phyloP scores from a whole-genome alignment of 2,797 vertebrate genomes.

The Moxostoma hubbsi region DNA sequence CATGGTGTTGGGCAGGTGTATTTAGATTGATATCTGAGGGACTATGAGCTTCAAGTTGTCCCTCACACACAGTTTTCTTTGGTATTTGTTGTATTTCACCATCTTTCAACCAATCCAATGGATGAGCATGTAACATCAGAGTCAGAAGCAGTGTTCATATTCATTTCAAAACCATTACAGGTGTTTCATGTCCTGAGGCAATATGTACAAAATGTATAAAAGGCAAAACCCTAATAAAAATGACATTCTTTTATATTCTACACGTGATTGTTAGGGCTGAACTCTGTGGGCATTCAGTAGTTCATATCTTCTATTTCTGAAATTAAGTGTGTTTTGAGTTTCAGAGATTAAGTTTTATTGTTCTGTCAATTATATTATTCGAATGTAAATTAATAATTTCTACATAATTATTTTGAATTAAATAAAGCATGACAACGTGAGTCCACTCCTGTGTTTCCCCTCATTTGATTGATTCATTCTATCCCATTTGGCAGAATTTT shows the following conservation, averaged over 20 bases:
- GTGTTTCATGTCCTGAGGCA: slow-evolving; percentile 61
- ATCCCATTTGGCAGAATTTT: neutral
- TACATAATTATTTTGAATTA: slow-evolving; percentile 90
- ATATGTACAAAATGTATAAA: slow-evolving; percentile 79
- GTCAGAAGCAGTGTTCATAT: neutral
- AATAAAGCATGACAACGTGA: slow-evolving; percentile 81
- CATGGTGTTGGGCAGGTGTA: no score
- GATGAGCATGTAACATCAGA: neutral
- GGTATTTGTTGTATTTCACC: neutral
- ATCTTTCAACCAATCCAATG: neutral
- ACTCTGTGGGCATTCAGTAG: slow-evolving; percentile 58
- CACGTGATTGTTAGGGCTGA: slow-evolving; percentile 54
- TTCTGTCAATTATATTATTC: slow-evolving; percentile 81
- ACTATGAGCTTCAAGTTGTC: no score
- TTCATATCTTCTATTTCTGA: slow-evolving; percentile 72
- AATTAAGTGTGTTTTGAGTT: slow-evolving; percentile 62
- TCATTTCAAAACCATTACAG: slow-evolving; percentile 48
- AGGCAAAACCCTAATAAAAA: slow-evolving; percentile 66
- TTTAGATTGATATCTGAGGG: no score
- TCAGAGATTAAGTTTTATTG: slow-evolving; percentile 72
- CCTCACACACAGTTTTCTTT: no score
- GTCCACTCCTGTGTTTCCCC: slow-evolving; percentile 54
- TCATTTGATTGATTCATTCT: neutral
- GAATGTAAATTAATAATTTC: slow-evolving; percentile 85
- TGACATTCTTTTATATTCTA: slow-evolving; percentile 65